Conservation (phyloP, 2,888 invertebrate genomes). For the Phorcus lineatus region DNA sequence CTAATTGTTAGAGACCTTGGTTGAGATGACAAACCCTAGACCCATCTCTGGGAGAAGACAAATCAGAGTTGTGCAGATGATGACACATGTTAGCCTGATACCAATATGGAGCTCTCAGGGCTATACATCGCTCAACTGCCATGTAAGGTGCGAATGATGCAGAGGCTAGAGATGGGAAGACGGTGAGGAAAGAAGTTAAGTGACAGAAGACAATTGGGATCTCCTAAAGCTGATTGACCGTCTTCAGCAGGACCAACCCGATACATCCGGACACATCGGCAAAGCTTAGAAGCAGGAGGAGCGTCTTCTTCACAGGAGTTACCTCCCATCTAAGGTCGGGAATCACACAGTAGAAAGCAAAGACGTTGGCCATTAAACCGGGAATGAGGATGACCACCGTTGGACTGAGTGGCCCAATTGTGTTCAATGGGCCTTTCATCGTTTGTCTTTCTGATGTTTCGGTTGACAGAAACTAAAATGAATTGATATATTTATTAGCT, state of each 20-base stretch:
- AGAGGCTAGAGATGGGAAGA: background rate
- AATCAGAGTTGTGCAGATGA: background rate
- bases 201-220: background rate
- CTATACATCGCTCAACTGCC: background rate
- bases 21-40: background rate
- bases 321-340: background rate
- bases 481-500: no score
- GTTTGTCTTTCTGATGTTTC: no score
- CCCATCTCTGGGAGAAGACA: background rate
- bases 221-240: background rate
- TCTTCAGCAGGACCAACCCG: background rate
- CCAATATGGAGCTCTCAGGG: background rate
- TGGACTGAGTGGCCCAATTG: no score
- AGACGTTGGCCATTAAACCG: no score
- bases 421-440: no score
- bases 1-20: background rate
- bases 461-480: no score
- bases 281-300: background rate
- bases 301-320: background rate
- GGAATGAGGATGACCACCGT: no score
- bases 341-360: background rate
- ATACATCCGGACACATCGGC: background rate
- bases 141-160: background rate
- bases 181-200: background rate
- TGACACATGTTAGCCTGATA: background rate